Conservation (phyloP, 1,140 invertebrate genomes). For the Pseudoatta argentina region DNA sequence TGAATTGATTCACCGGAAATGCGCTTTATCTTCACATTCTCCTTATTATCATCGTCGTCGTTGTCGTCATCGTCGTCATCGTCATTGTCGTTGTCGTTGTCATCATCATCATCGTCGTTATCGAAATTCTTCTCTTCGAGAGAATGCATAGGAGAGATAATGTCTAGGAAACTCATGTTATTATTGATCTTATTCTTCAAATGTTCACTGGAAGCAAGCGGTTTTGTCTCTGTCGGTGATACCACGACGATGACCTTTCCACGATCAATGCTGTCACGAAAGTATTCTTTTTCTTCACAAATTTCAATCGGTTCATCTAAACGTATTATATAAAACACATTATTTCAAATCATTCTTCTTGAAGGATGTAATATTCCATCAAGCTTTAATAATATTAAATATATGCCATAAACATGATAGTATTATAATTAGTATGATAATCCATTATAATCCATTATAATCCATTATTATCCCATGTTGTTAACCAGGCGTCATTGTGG, state of each 20-base stretch:
- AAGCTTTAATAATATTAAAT: not conserved
- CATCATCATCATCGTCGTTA: slow-evolving; percentile 24
- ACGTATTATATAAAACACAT: not conserved
- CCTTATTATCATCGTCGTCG: slow-evolving; percentile 44
- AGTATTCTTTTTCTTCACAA: not conserved
- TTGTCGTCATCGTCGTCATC: slow-evolving; percentile 42
- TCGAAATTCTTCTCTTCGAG: slow-evolving; percentile 16
- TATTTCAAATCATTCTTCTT: not conserved
- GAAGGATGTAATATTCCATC: not conserved
- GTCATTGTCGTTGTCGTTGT: slow-evolving; percentile 32
- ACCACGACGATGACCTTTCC: slow-evolving; percentile 31
- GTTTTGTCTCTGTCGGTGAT: not conserved
- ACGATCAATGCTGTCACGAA: not conserved
- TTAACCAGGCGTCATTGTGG: not conserved
- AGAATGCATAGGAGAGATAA: slow-evolving; percentile 8
- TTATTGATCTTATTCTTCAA: slow-evolving; percentile 16
- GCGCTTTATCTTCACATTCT: slow-evolving; percentile 69
- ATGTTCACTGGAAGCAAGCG: not conserved
- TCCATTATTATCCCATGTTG: not conserved
- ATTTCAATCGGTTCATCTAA: slow-evolving; percentile 20
- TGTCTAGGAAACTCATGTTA: not conserved
- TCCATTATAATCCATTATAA: not conserved
- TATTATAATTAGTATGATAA: not conserved
- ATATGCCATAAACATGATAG: not conserved
- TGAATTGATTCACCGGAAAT: slow-evolving; percentile 69